Base-by-base conservation (phyloP, 2,797 vertebrate species). In the Coccyzus lansbergi region DNA sequence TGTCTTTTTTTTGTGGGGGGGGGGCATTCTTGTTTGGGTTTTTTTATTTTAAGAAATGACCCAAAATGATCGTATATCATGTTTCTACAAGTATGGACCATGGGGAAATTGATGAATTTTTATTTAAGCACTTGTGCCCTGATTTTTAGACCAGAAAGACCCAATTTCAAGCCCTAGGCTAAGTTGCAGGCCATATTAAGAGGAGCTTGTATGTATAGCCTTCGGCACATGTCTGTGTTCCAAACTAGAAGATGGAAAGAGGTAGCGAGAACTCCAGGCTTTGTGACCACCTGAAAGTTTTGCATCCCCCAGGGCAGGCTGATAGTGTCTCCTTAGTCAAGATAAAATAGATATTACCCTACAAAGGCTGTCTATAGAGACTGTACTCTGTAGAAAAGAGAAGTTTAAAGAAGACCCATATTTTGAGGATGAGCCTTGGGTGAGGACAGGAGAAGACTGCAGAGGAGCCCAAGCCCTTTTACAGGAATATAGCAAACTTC, bases 401-500 rank as follows among this genome's bases (percentile, higher is more conserved):
- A 77, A 7, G 56, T 42, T 72, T 46, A 48, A 22, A 52, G 31
- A 55, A 67, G 7, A 28, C 40, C 36, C 7, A 5, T 0, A 28
- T 25, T 75, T 56, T 60, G 58, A 76, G 49, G 62, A 48, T 9
- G 4, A 24, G 52, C 29, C 9, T 51, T 38, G 15, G 14, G 11
- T 38, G 26, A 9, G 65, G 14, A 22, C n/a, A 81, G 44, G 22
- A 78, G 31, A 48, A 55, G 63, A 24, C 28, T n/a, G 31, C 22
- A 24, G 12, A 1, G 33, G 33, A 44, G 29, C 53, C 33, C 28
- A 68, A 25, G 15, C 8, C 15, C 38, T 84, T 34, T 38, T 56
- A 22, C 0, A 48, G 46, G 11, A 40, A 21, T 2, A 6, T 0
- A 2, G 14, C 8, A 6, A 86, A 60, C 15, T 33, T 33, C 40